Percentiles rank a stretch among this genome's conserved stretches.
Conservation (phyloP, 2,113 vertebrate species). For the Microcebus lehilahytsara region DNA sequence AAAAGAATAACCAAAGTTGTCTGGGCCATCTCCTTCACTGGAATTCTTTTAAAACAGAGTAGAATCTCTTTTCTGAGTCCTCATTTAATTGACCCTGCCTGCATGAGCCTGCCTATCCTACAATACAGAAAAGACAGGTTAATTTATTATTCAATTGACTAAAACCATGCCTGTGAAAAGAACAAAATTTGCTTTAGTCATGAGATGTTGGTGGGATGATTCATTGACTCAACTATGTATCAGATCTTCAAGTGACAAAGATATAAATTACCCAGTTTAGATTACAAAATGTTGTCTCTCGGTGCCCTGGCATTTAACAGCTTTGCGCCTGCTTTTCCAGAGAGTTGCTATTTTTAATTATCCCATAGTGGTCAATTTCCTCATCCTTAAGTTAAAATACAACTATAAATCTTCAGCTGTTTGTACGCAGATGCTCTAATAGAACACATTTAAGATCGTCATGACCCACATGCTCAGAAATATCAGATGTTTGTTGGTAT, state of each 20-base stretch:
- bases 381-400: constrained; percentile 44
- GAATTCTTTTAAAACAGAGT: neutral
- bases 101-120: neutral
- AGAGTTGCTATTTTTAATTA: constrained; percentile 56
- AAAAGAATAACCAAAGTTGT: neutral
- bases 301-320: constrained; percentile 27
- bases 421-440: neutral
- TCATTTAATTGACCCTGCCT: neutral
- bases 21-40: neutral
- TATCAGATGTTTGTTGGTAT: neutral
- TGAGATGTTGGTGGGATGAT: constrained; percentile 46
- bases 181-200: constrained; percentile 66
- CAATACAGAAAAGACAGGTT: neutral
- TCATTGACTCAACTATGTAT: constrained; percentile 38
- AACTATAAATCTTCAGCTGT: constrained; percentile 38
- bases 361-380: constrained; percentile 25
- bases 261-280: constrained; percentile 51
- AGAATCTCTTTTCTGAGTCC: neutral
- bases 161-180: constrained; percentile 57
- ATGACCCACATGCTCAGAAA: constrained; percentile 5
- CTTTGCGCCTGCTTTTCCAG: constrained; percentile 33
- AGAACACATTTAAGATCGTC: constrained; percentile 46
- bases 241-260: constrained; percentile 43
- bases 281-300: constrained; percentile 26
- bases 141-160: constrained; percentile 62